Evolutionary conservation across 2,797 vertebrate genomes (phyloP).

Genomic region (Gila robusta): DNA sequence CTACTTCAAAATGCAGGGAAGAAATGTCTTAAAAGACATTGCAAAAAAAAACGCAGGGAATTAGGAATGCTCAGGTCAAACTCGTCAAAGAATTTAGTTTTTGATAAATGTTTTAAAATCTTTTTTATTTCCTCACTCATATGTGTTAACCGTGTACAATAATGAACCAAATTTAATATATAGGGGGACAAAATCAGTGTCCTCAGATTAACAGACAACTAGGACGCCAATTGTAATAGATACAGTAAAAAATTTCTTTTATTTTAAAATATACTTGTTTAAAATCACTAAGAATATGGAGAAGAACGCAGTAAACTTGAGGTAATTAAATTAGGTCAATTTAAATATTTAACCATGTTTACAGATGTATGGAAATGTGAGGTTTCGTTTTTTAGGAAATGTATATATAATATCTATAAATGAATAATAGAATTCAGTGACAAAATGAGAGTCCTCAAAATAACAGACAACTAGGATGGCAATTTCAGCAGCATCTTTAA

Average conservation of each 20-base stretch:
- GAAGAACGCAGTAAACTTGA: not conserved
- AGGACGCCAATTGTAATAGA: not conserved
- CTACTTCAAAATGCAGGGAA: conserved; percentile 57
- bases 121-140: not conserved
- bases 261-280: not conserved
- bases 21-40: conserved; percentile 49
- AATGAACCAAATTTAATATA: conserved; percentile 25
- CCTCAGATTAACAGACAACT: not conserved
- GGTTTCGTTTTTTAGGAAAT: not conserved
- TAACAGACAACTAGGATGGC: not conserved
- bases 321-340: not conserved
- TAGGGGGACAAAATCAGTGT: not conserved
- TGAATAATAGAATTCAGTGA: not conserved
- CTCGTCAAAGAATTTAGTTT: conserved; percentile 39
- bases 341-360: not conserved
- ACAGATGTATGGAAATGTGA: not conserved
- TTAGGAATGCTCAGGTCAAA: conserved; percentile 45
- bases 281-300: not conserved
- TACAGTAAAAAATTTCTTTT: not conserved
- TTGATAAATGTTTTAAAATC: conserved; percentile 10
- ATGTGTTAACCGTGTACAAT: conserved; percentile 46
- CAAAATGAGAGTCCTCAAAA: not conserved
- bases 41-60: conserved; percentile 51
- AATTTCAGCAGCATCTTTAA: not conserved
- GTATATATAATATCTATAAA: not conserved